Conservation (phyloP, 2,113 vertebrate genomes). For the Crotalus helleri region DNA sequence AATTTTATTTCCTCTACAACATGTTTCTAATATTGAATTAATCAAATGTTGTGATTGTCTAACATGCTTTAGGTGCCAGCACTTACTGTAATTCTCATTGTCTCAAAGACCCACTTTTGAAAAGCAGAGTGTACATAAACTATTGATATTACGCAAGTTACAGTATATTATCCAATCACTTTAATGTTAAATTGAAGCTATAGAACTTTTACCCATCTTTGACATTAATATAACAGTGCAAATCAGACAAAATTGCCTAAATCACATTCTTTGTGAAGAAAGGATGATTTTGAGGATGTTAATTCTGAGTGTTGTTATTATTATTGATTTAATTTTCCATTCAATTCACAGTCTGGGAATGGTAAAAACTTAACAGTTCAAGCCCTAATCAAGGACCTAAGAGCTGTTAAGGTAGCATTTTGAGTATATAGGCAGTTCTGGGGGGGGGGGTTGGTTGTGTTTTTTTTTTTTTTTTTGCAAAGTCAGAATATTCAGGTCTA, state of each 20-base stretch:
- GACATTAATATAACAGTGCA: background rate
- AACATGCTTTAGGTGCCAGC: background rate
- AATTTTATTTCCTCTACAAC: background rate
- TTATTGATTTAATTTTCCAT: background rate
- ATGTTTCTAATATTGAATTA: background rate
- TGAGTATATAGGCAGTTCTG: too few species aligned
- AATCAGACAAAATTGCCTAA: background rate
- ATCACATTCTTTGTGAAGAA: background rate
- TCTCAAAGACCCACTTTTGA: background rate
- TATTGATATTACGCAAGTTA: background rate
- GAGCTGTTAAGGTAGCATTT: too few species aligned
- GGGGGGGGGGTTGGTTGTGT: too few species aligned
- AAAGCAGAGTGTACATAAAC: background rate
- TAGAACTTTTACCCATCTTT: background rate
- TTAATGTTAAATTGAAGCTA: background rate
- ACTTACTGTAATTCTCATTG: background rate
- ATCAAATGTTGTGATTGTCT: background rate
- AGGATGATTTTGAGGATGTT: background rate
- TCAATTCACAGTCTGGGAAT: background rate
- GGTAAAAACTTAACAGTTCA: background rate
- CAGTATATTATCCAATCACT: background rate
- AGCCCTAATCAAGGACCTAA: too few species aligned
- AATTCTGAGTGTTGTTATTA: background rate
- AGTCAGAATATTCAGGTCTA: too few species aligned
- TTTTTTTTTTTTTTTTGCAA: too few species aligned